Conservation (phyloP, 2,888 invertebrate species). For the Eugnorisma glareosa region DNA sequence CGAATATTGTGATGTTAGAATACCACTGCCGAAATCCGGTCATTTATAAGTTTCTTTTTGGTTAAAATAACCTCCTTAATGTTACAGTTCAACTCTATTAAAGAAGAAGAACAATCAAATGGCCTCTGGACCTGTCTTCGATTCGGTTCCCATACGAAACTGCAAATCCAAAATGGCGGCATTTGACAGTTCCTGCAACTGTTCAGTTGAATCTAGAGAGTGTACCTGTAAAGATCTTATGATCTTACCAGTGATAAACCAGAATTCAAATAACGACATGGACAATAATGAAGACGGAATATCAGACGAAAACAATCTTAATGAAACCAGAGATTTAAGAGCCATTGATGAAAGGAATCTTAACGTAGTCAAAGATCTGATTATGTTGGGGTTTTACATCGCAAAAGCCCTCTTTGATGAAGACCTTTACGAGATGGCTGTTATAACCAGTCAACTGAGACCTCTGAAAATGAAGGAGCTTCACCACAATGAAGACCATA, state of each 20-base stretch:
- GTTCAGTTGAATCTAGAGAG: no score
- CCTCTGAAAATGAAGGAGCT: not conserved
- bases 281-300: not conserved
- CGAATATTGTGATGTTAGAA: not conserved
- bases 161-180: not conserved
- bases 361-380: not conserved
- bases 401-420: not conserved
- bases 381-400: not conserved
- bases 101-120: constrained; percentile 8
- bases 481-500: not conserved
- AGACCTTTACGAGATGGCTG: not conserved
- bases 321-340: not conserved
- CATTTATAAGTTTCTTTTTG: not conserved
- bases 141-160: constrained; percentile 11
- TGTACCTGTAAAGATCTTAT: not conserved
- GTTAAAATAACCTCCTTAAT: not conserved
- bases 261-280: constrained; percentile 8
- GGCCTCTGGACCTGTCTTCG: not conserved
- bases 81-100: constrained; percentile 12
- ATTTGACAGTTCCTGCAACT: not conserved
- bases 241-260: not conserved
- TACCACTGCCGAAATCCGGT: not conserved
- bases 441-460: not conserved
- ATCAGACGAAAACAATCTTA: not conserved
- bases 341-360: not conserved